phyloP scores from a whole-genome alignment of 2,113 vertebrate species.

The Gopherus flavomarginatus region DNA sequence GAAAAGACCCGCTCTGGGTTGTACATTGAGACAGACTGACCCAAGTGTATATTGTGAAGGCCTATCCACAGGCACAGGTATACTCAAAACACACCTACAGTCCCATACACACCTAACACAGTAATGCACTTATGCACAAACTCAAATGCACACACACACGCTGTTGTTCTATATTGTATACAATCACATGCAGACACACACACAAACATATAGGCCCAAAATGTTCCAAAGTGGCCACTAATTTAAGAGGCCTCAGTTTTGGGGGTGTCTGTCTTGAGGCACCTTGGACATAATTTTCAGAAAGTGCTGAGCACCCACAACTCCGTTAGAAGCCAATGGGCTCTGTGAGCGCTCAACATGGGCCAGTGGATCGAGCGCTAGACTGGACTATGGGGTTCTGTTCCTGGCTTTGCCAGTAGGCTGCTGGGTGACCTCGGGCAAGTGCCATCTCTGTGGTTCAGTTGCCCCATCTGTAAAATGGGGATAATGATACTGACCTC shows the following conservation, averaged over 20 bases:
- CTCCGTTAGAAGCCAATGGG: fast-evolving
- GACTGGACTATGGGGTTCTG: not conserved
- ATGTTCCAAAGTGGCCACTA: not conserved
- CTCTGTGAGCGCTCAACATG: not conserved
- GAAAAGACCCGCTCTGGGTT: not conserved
- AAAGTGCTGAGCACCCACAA: fast-evolving
- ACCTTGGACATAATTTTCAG: not conserved
- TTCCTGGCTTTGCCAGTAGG: not conserved
- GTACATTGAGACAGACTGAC: fast-evolving
- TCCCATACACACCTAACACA: not conserved
- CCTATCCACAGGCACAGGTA: not conserved
- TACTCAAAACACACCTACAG: not conserved
- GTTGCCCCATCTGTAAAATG: not conserved
- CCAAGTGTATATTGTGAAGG: not conserved
- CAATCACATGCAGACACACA: not conserved
- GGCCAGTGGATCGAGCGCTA: not conserved
- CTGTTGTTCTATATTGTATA: not conserved
- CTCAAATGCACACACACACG: not conserved
- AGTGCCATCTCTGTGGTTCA: not conserved
- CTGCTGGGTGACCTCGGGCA: not conserved
- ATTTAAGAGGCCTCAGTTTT: not conserved
- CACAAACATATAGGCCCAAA: not conserved
- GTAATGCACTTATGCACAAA: not conserved
- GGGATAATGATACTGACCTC: not conserved
- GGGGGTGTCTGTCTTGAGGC: not conserved